These are phyloP conservation scores for Mesocentrotus franciscanus DNA, from an alignment of 53 echinoderm and acorn worm species.

Conservation along the genomic window DNA sequence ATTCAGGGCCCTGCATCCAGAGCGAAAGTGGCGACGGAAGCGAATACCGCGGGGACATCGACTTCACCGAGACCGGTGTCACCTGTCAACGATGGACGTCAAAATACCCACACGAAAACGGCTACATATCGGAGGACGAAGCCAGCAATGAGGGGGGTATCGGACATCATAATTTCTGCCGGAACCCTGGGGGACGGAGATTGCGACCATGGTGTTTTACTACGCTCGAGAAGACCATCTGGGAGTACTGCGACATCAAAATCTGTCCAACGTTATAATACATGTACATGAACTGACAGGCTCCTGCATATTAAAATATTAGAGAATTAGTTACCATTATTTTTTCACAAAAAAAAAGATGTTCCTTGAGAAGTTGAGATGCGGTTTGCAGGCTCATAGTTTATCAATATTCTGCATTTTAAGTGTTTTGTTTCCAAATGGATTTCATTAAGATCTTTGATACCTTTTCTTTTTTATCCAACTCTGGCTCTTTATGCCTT, in stretches of 20 bases:
- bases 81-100: conserved; percentile 95
- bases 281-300: neutral
- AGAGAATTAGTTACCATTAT: too few relatives aligned
- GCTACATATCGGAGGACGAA: conserved; percentile 70
- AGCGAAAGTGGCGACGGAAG: conserved; percentile 84
- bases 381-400: too few relatives aligned
- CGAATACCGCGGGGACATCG: conserved; percentile 88
- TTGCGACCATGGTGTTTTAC: conserved; percentile 94
- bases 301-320: too few relatives aligned
- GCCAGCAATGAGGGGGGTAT: conserved; percentile 80
- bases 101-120: conserved; percentile 92
- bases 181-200: conserved; percentile 85
- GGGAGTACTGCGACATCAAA: conserved; percentile 89
- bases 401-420: neutral
- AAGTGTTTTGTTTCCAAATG: too few relatives aligned
- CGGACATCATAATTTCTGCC: conserved; percentile 93
- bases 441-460: too few relatives aligned
- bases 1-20: conserved; percentile 75
- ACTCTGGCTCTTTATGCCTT: neutral
- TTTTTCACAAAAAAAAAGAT: too few relatives aligned
- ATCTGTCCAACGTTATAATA: conserved; percentile 60
- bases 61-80: conserved; percentile 86
- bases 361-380: neutral
- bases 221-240: conserved; percentile 76
- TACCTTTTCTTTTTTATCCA: neutral